Percentiles rank a stretch among this genome's conserved stretches.
Evolutionary conservation across 2,797 vertebrate genomes (phyloP).

Genomic region (Sciurus vulgaris): DNA sequence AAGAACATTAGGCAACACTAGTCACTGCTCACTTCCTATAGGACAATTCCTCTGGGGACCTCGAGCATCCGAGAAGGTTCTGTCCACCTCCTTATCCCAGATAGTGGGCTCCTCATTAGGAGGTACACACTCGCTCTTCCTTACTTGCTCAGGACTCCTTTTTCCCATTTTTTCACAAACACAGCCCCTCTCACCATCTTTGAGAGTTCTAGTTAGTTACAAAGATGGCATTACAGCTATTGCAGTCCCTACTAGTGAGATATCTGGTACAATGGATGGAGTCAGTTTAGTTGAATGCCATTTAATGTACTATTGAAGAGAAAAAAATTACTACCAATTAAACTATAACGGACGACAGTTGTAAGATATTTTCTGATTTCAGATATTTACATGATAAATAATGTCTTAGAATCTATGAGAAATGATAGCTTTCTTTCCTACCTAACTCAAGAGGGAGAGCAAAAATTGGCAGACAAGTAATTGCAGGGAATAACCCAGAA

Average conservation of each 20-base stretch:
- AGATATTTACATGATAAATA: neutral
- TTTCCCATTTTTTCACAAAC: neutral
- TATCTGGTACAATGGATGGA: neutral
- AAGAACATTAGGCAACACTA: neutral
- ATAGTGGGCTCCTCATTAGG: neutral
- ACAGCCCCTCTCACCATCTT: neutral
- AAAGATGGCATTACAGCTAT: neutral
- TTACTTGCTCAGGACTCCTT: neutral
- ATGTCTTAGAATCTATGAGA: neutral
- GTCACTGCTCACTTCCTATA: neutral
- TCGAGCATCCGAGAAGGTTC: neutral
- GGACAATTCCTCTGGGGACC: neutral
- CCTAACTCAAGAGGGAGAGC: neutral
- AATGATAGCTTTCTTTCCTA: conserved; percentile 5
- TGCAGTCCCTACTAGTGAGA: neutral
- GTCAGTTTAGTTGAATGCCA: neutral
- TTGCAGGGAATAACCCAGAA: neutral
- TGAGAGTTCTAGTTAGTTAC: neutral
- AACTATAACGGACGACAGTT: neutral
- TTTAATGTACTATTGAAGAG: neutral
- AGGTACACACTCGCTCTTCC: neutral
- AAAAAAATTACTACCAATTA: neutral
- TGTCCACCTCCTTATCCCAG: neutral
- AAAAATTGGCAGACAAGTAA: neutral
- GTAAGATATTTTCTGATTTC: neutral